Evolutionary conservation across 2,888 invertebrate genomes (phyloP).

Genomic region (Aphodius granarius): DNA sequence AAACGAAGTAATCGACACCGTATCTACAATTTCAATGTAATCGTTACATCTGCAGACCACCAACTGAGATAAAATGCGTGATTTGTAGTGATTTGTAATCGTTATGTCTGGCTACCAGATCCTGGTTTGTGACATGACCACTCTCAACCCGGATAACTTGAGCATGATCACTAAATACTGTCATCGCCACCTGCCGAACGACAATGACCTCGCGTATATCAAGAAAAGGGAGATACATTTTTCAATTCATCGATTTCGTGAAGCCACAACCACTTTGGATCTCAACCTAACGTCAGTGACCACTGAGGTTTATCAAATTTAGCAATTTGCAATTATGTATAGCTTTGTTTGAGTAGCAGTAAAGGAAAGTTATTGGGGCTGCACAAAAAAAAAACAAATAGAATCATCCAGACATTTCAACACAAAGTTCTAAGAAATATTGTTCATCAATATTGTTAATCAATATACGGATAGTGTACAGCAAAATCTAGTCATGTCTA

Average conservation of each 20-base stretch:
- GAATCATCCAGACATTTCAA: too few species aligned
- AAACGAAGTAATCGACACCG: not conserved
- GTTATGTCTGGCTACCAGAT: not conserved
- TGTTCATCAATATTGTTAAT: too few species aligned
- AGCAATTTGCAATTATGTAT: too few species aligned
- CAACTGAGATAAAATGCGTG: not conserved
- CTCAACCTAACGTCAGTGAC: too few species aligned
- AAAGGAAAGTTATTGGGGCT: too few species aligned
- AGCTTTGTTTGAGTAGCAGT: too few species aligned
- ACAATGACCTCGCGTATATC: not conserved
- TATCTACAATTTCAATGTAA: not conserved
- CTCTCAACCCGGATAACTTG: not conserved
- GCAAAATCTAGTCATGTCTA: conserved; percentile 83
- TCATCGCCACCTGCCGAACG: not conserved
- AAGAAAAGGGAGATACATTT: not conserved
- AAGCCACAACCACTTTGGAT: too few species aligned
- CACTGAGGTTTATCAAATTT: too few species aligned
- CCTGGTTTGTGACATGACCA: not conserved
- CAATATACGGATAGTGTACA: too few species aligned
- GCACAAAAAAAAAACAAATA: too few species aligned
- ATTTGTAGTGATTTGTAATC: not conserved
- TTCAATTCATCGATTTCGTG: too few species aligned
- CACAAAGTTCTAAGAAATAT: too few species aligned
- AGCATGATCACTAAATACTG: not conserved
- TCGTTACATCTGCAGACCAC: not conserved